Evolutionary conservation across 2,888 invertebrate genomes (phyloP), one percentile per base, ranked within the genome.

Genomic region (Aspidapion aeneum): DNA sequence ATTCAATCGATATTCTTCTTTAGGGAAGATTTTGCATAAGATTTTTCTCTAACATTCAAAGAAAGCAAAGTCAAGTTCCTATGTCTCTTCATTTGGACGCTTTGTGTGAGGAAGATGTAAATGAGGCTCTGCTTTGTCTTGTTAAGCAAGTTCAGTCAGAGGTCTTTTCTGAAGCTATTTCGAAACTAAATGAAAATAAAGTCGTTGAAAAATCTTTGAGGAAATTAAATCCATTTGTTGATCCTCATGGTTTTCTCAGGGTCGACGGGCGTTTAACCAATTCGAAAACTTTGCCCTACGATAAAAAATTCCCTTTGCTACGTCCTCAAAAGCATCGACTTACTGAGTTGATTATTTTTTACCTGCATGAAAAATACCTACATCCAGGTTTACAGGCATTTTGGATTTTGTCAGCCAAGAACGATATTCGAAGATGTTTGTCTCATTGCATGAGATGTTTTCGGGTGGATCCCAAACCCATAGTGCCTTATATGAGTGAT

Each of bases 401-500:
- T 57, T 65, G 61, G 61, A 64, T 61, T 19, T 21, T 65, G 19
- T 60, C 60, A 5, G 19, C 60, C 18, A 63, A 63, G 22, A 51
- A 21, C 9, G 54, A 20, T 55, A 62, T 60, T 54, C 54, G 55
- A n/a, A 18, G 21, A 18, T 35, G 52, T 18, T 55, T 72, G 7
- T 60, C 58, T 18, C 9, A 61, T 18, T 72, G 69, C 50, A 54
- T 66, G 16, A 69, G 52, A 55, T 69, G 68, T 35, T 65, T 62
- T 51, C 57, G 64, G 48, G 58, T 61, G 16, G 66, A 70, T n/a
- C 61, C 67, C 1, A 52, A 49, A 20, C 1, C 57, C 18, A 35
- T 66, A 20, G 12, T 60, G 18, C 71, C 71, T 58, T 18, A 69
- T 2, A 74, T 74, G 73, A 71, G 71, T 21, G 62, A 71, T 62